Base-by-base conservation (phyloP, 2,888 invertebrate genomes). In the Rhodophaea formosa region DNA sequence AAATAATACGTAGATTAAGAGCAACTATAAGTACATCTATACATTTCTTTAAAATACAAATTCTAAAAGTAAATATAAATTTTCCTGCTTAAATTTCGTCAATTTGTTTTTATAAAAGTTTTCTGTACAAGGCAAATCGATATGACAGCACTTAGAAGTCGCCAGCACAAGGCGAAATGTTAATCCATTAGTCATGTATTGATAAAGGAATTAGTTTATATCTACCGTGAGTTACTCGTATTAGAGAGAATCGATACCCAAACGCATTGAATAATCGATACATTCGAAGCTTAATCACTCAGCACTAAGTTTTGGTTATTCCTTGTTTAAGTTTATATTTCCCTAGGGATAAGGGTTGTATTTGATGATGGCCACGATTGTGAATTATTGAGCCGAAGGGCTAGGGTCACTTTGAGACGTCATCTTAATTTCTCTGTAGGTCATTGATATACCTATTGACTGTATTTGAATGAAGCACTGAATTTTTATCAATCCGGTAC, bases 261-360 rank as follows among this genome's bases (percentile, higher is more conserved):
- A 16, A 23, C 42, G 39, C 52, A 56, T 58, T 53, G 57, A 59
- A 58, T 47, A 70, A 71, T 70, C 70, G 71, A 68, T 69, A 61
- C 45, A 61, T 65, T 65, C 59, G 59, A 65, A 70, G 65, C 72
- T 73, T 69, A 77, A 80, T 77, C 70, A 73, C 74, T 68, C 67
- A 69, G 64, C 67, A 70, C 72, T 74, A 64, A 73, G 75, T 74
- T 77, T 72, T 69, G 71, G 68, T 73, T 71, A 73, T 80, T 80
- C 78, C 71, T 63, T 79, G 81, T 85, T 86, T 84, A 86, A 86
- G 84, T 86, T 86, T 80, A 80, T 86, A 88, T 88, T 87, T 88
- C 88, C 87, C 84, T 60, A 23, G 86, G 85, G 88, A 84, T 70
- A 68, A 67, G 62, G 75, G 72, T 73, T 78, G 75, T 82, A 76